These are phyloP conservation scores for Myotis findleyi DNA, from an alignment of 2,797 vertebrate species.

Conservation along the genomic window DNA sequence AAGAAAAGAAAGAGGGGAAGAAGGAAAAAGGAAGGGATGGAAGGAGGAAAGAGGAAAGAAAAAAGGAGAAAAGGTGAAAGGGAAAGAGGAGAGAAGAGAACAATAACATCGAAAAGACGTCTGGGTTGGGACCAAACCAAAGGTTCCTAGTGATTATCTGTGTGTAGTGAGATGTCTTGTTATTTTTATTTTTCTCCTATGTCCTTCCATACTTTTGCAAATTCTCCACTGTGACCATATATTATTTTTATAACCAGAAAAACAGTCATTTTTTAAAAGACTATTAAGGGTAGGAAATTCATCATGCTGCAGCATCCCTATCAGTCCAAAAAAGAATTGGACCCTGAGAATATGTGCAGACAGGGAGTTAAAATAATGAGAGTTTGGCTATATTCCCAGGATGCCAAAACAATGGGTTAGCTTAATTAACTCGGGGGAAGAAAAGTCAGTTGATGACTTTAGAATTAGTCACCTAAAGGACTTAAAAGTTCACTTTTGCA, in stretches of 20 bases:
- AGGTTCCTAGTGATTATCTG: not conserved
- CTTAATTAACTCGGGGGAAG: slow-evolving; percentile 55
- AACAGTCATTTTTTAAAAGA: slow-evolving; percentile 23
- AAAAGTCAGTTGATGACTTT: slow-evolving; percentile 2
- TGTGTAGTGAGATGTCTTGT: not conserved
- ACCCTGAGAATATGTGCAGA: slow-evolving; percentile 48
- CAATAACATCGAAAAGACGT: not conserved
- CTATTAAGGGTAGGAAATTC: slow-evolving; percentile 54
- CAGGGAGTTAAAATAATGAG: slow-evolving; percentile 43
- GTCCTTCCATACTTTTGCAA: not conserved
- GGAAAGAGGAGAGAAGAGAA: not conserved
- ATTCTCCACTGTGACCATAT: slow-evolving; percentile 23
- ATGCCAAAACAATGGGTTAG: slow-evolving; percentile 45
- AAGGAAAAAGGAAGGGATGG: not conserved
- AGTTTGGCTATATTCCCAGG: slow-evolving; percentile 43
- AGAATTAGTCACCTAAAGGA: not conserved
- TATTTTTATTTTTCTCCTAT: slow-evolving; percentile 13
- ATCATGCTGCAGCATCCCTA: not conserved
- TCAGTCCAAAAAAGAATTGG: slow-evolving; percentile 21
- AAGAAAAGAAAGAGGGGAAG: not conserved
- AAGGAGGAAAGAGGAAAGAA: not conserved
- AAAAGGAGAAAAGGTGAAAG: not conserved
- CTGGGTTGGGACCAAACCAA: not conserved
- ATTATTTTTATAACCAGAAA: slow-evolving; percentile 62
- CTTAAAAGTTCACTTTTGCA: not conserved